Evolutionary conservation across 2,888 invertebrate species (phyloP).

Genomic region (Saturnia japonica): DNA sequence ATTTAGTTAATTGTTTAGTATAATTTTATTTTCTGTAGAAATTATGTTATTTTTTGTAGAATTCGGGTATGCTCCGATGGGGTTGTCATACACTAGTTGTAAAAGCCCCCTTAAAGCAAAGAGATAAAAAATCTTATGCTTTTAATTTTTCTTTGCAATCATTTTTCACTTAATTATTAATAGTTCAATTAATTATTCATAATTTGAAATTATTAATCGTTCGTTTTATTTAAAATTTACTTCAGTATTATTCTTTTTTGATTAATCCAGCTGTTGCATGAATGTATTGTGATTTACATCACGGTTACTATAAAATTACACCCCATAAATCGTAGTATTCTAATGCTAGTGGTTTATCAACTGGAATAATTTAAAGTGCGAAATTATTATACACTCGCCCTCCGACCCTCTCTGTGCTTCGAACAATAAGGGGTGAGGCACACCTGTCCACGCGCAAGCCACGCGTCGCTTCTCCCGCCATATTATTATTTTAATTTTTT

Average conservation of each 20-base stretch:
- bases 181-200: too few relatives aligned
- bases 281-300: background rate
- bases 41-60: too few relatives aligned
- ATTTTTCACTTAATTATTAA: too few relatives aligned
- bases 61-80: too few relatives aligned
- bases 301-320: background rate
- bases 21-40: too few relatives aligned
- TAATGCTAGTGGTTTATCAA: constrained; percentile 18
- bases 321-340: constrained; percentile 4
- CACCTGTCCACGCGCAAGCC: constrained; percentile 50
- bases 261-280: background rate
- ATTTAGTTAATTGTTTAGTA: too few relatives aligned
- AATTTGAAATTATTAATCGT: too few relatives aligned
- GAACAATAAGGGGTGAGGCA: constrained; percentile 38
- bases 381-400: constrained; percentile 35
- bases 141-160: too few relatives aligned
- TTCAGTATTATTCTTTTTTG: background rate
- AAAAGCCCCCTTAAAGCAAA: too few relatives aligned
- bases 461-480: constrained; percentile 48
- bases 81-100: too few relatives aligned
- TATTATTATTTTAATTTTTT: constrained; percentile 40
- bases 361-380: constrained; percentile 9
- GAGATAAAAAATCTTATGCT: too few relatives aligned
- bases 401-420: constrained; percentile 38
- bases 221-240: background rate